Base-by-base conservation (phyloP, 1,140 invertebrate genomes). In the Lethrus apterus region DNA sequence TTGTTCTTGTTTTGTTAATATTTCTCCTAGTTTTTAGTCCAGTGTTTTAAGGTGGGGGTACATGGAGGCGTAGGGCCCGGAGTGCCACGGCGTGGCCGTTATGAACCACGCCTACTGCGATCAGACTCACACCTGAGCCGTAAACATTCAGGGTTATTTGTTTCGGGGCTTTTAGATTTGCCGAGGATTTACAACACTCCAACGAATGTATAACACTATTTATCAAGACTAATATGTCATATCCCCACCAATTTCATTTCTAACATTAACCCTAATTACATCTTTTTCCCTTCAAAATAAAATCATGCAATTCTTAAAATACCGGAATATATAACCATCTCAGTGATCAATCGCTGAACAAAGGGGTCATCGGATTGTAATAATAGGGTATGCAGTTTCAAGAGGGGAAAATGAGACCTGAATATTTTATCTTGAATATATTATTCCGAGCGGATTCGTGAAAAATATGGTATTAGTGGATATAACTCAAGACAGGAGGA, bases 371-470 rank as follows among this genome's bases (percentile, higher is more conserved):
- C 48, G 48, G 50, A 54, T 54, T 57, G 55, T 51, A 57, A 54
- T 57, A 54, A 54, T 52, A 55, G 52, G 52, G 52, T 50, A 45
- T 13, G 44, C 30, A 38, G 24, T 18, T 21, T 11, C 35, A 29
- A 32, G 35, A 20, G 31, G 52, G 55, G 48, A 48, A 54, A 57
- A 55, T 55, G 50, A 55, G 55, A 57, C 52, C 48, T 48, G 55
- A 54, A 57, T 57, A 57, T 57, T 57, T 57, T 54, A 57, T 54
- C 48, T 48, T 49, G 55, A 54, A 55, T 55, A 54, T 48, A 55
- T 55, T 57, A 55, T 48, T 51, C 44, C 44, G 29, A 46, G 34
- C 32, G 46, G 46, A 48, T 48, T 47, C 24, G 50, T 40, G 47
- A 52, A 52, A 55, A 57, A 57, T 57, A 49, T 52, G 49, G 49